Base-by-base conservation (phyloP, 2,888 invertebrate species). In the Tenodera sinensis region DNA sequence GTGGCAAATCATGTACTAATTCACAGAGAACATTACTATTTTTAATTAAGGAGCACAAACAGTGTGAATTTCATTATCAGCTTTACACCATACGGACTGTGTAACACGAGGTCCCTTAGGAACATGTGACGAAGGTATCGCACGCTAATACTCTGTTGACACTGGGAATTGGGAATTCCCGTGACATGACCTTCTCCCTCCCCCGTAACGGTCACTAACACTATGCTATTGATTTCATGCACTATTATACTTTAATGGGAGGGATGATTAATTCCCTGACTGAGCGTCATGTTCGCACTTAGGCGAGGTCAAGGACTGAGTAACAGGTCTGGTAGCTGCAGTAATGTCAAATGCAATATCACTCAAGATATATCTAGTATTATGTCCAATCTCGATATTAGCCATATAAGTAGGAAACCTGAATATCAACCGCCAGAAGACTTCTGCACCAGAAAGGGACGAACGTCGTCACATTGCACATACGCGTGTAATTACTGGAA, bases 141-240 rank as follows among this genome's bases (percentile, higher is more conserved):
- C 71, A 15, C 54, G 28, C 27, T 85, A 85, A 85, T 85, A 34
- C 71, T 54, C 71, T 86, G 86, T 86, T 86, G 86, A 86, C 86
- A 81, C 81, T 86, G 86, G 86, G 86, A 86, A 86, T 42, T 86
- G 86, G 81, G 71, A 86, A 86, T 81, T 28, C 71, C 86, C 54
- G 20, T 71, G 54, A 71, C 54, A 71, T 71, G 54, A 20, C 54
- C 54, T 25, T 25, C 15, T 20, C 54, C 15, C 54, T 20, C 54
- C 54, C 20, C 85, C 85, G 54, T 20, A 28, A 85, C 54, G 28
- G 85, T 28, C 81, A 81, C 86, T 86, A 86, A 71, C 86, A 86
- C 71, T 81, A 71, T 54, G 54, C 15, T 71, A 86, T 81, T 86
- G 86, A 86, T 86, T 86, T 28, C 28, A 86, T 85, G 54, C 54